Evolutionary conservation across 2,797 vertebrate species (phyloP).

Genomic region (Bovichtus diacanthus): DNA sequence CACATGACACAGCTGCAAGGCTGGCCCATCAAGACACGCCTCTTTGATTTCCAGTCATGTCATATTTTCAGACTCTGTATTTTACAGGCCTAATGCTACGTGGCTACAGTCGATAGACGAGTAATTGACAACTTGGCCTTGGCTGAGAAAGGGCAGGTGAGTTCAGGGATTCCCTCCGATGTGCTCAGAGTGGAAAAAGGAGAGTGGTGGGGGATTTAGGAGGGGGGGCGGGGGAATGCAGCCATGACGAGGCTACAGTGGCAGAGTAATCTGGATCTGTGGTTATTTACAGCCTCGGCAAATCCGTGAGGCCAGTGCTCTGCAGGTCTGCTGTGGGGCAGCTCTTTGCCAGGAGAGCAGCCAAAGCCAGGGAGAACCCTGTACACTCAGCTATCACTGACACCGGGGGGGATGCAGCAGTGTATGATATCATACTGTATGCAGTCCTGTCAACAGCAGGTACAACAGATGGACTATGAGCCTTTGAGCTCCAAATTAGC

Average conservation of each 20-base stretch:
- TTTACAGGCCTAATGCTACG: not conserved
- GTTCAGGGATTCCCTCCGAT: slow-evolving; percentile 71
- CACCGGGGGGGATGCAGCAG: not conserved
- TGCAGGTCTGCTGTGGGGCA: slow-evolving; percentile 25
- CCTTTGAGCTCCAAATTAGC: slow-evolving; percentile 64
- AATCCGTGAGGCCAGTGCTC: slow-evolving; percentile 70
- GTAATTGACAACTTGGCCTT: not conserved
- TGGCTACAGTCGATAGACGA: not conserved
- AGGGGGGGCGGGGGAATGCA: slow-evolving; percentile 24
- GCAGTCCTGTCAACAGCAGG: slow-evolving; percentile 40
- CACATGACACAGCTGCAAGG: slow-evolving; percentile 21
- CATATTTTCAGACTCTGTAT: not conserved
- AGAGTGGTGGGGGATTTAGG: slow-evolving; percentile 5
- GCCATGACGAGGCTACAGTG: slow-evolving; percentile 61
- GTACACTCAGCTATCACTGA: not conserved
- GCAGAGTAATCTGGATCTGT: slow-evolving; percentile 82
- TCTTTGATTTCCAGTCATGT: slow-evolving; percentile 29
- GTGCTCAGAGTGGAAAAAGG: not conserved
- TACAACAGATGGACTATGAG: slow-evolving; percentile 61
- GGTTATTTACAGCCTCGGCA: slow-evolving; percentile 81
- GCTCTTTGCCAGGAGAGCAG: slow-evolving; percentile 23
- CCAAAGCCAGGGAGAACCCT: not conserved
- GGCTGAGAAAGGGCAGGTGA: slow-evolving; percentile 27
- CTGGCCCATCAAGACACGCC: slow-evolving; percentile 48
- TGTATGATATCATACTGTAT: not conserved